Evolutionary conservation across 2,888 invertebrate genomes (phyloP).

Genomic region (Eulithis prunata): DNA sequence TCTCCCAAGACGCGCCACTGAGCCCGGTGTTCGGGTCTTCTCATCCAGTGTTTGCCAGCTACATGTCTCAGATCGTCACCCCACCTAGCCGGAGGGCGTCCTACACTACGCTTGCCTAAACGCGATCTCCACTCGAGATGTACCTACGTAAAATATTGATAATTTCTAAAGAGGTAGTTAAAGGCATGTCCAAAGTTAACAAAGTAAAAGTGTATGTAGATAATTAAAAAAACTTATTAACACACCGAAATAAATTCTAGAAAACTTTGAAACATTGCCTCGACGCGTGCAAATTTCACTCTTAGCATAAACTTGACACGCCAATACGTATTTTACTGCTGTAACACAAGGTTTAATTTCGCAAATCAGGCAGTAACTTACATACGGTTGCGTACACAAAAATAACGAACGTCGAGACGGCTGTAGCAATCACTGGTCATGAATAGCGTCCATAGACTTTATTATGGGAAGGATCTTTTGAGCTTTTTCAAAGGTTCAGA

Average conservation of each 20-base stretch:
- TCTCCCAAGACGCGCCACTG: too few species aligned
- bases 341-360: constrained; percentile 46
- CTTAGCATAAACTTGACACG: constrained; percentile 35
- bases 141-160: too few species aligned
- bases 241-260: constrained; percentile 54
- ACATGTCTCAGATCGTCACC: too few species aligned
- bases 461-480: constrained; percentile 77
- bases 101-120: too few species aligned
- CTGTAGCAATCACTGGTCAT: constrained; percentile 70
- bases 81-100: too few species aligned
- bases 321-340: constrained; percentile 31
- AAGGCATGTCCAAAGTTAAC: background rate
- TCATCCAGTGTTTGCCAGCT: too few species aligned
- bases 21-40: too few species aligned
- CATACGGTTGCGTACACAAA: constrained; percentile 82
- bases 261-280: constrained; percentile 57
- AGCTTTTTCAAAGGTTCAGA: constrained; percentile 70
- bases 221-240: constrained; percentile 38
- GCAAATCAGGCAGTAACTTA: constrained; percentile 61
- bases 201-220: background rate
- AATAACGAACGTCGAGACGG: constrained; percentile 79
- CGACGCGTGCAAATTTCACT: constrained; percentile 50
- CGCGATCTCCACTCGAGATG: too few species aligned
- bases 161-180: background rate
- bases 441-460: constrained; percentile 72